Evolutionary conservation across 1,140 invertebrate genomes (phyloP).

Genomic region (Cepaea nemoralis): DNA sequence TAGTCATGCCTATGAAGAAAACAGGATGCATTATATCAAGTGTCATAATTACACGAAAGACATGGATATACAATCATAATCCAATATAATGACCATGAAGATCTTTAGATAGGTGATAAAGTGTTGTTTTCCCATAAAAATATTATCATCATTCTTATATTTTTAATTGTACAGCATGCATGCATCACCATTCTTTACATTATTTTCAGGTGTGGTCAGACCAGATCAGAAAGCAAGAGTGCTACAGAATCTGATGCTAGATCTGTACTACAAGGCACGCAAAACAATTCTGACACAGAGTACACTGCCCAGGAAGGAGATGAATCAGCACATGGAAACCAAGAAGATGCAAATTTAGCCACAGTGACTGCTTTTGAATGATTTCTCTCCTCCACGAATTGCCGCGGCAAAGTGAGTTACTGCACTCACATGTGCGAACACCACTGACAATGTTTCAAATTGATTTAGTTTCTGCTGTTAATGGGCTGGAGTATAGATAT

Average conservation of each 20-base stretch:
- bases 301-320: conserved; percentile 41
- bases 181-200: background rate
- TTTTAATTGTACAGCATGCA: background rate
- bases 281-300: conserved; percentile 15
- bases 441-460: no score
- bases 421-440: no score
- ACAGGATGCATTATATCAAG: no score
- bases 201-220: conserved; percentile 24
- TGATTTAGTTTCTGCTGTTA: no score
- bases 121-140: no score
- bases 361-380: conserved; percentile 38
- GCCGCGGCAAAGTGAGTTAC: conserved; percentile 41
- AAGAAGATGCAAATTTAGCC: background rate
- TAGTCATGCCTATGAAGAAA: no score
- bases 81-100: no score
- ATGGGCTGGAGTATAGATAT: no score
- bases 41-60: no score
- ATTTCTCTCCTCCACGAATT: conserved; percentile 48
- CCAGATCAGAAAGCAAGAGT: conserved; percentile 49
- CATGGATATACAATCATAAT: no score
- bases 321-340: conserved; percentile 21
- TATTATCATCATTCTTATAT: background rate
- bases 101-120: no score
- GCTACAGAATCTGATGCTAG: conserved; percentile 51
- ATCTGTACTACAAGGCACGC: conserved; percentile 35